Evolutionary conservation across 1,140 invertebrate genomes (phyloP), one percentile per base, ranked within the genome.

Genomic region (Leptopilina boulardi): DNA sequence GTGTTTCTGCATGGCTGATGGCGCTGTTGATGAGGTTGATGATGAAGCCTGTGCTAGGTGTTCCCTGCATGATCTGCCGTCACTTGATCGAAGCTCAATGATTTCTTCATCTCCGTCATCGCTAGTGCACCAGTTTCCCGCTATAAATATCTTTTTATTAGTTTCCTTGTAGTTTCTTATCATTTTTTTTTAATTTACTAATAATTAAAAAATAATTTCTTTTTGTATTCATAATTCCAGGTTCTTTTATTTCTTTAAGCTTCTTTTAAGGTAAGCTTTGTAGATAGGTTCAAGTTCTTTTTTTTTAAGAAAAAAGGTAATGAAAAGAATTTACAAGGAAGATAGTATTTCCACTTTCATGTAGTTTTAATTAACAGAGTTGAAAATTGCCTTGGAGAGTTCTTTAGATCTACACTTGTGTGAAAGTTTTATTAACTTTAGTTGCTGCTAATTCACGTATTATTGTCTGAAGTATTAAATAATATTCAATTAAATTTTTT

Each of bases 61-160:
- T 89, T 89, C 83, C 88, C 89, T 76, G 85, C 89, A 89, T 83
- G 86, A 80, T 87, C 87, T 81, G 82, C 84, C 75, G 77, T 84
- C 83, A 88, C 89, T 85, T 91, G 90, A 87, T 93, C 92, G 89
- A 92, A 93, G 89, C 91, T 92, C 86, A 92, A 91, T 84, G 92
- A 91, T 88, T 93, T 93, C 88, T 92, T 91, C 88, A 93, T 91
- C 88, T 93, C 93, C 84, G 92, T 92, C 90, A 93, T 93, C 86
- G 92, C 92, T 78, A 93, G 88, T 77, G 93, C 91, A 81, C 92
- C 92, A 87, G 92, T 92, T 84, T 93, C 92, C 91, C 93, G 90
- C 89, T 89, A 82, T 84, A 78, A 82, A 54, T n/a, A 3, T 34
- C 15, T 66, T 6, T 11, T n/a, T 66, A n/a, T 66, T 66, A 66